Evolutionary conservation across 2,888 invertebrate genomes (phyloP).

Genomic region (Nephrotoma flavescens): DNA sequence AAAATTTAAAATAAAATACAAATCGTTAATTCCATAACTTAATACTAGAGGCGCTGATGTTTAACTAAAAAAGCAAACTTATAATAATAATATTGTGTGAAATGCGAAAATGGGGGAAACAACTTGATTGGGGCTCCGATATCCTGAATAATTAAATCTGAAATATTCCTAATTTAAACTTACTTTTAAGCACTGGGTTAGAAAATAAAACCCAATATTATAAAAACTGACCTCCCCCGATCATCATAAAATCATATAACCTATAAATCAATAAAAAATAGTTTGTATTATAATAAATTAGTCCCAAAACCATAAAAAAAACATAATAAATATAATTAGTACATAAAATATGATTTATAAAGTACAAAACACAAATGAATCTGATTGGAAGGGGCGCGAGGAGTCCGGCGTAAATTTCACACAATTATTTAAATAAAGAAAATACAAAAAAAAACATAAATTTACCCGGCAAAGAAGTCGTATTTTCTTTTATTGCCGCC

Average conservation of each 20-base stretch:
- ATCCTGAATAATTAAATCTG: neutral
- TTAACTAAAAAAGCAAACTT: neutral
- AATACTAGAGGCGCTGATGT: neutral
- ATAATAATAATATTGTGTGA: neutral
- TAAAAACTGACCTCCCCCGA: neutral
- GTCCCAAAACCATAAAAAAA: neutral
- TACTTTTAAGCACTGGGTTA: neutral
- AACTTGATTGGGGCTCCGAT: neutral
- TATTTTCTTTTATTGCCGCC: slow-evolving; percentile 39
- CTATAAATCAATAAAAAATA: neutral
- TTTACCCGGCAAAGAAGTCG: slow-evolving; percentile 44
- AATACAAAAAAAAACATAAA: neutral
- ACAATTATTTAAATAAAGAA: neutral
- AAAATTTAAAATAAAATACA: neutral
- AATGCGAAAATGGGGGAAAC: neutral
- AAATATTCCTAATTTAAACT: neutral
- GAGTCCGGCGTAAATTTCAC: neutral
- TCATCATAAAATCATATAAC: neutral
- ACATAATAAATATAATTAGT: neutral
- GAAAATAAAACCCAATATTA: neutral
- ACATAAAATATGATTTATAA: neutral
- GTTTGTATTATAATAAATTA: neutral
- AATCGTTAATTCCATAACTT: neutral
- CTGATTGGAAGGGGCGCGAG: neutral
- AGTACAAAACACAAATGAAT: neutral